Percentiles rank a stretch among this genome's conserved stretches.
These are phyloP conservation scores for Pissodes strobi DNA, from an alignment of 1,140 invertebrate species.

Conservation along the genomic window DNA sequence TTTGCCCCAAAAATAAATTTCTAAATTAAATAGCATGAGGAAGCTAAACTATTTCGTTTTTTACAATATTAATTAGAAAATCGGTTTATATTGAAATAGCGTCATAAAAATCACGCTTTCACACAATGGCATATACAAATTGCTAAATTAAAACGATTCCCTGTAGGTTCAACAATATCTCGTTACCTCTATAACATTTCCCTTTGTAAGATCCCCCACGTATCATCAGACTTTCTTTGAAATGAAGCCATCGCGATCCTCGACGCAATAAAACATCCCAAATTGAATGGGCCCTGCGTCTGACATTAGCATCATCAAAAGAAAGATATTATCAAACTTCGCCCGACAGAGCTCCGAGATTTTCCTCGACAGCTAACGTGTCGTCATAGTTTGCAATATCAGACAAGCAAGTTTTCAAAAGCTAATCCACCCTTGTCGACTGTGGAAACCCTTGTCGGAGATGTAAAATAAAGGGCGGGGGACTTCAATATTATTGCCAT, in stretches of 20 bases:
- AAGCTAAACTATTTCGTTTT: too few relatives aligned
- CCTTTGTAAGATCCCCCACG: background rate
- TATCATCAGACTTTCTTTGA: conserved; percentile 16
- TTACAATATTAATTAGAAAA: too few relatives aligned
- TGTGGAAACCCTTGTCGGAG: conserved; percentile 10
- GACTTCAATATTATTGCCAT: conserved; percentile 26
- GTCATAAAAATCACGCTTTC: too few relatives aligned
- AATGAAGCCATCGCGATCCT: background rate
- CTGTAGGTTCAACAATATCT: too few relatives aligned
- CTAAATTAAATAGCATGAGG: too few relatives aligned
- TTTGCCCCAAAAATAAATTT: too few relatives aligned
- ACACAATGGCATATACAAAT: too few relatives aligned
- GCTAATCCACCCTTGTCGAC: conserved; percentile 18
- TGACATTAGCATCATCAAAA: conserved; percentile 31
- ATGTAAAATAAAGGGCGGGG: conserved; percentile 4
- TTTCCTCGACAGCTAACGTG: conserved; percentile 4
- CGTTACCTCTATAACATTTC: conserved; percentile 1
- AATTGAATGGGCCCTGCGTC: conserved; percentile 18
- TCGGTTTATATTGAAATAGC: too few relatives aligned
- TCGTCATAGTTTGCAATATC: conserved; percentile 11
- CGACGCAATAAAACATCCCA: background rate
- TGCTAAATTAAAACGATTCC: too few relatives aligned
- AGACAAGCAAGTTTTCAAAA: conserved; percentile 6
- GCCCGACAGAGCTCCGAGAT: background rate
- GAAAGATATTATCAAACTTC: conserved; percentile 24